phyloP scores from a whole-genome alignment of 37 sponge, comb jelly and placozoan species.

The Corticium candelabrum region DNA sequence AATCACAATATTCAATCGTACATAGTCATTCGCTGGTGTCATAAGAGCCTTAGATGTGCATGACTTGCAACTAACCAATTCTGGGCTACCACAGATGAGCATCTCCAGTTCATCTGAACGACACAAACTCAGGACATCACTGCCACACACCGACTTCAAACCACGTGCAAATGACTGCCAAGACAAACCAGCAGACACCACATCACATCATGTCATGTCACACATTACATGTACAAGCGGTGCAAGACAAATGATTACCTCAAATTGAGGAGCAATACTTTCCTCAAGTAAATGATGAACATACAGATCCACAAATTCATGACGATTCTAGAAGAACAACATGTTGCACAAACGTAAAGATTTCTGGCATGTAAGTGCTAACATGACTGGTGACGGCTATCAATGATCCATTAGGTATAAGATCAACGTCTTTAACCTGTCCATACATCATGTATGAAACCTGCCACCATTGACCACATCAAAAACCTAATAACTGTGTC shows the following conservation, averaged over 20 bases:
- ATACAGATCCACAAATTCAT: conserved; percentile 7
- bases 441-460: conserved; percentile 7
- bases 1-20: not conserved
- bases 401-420: conserved; percentile 2
- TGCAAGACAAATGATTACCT: not conserved
- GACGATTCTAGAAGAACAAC: conserved; percentile 3
- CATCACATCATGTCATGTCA: no score
- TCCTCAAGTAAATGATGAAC: conserved; percentile 9
- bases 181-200: no score
- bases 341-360: not conserved
- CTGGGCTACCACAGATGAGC: conserved; percentile 6
- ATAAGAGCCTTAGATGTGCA: not conserved
- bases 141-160: not conserved
- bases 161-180: not conserved
- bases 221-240: no score
- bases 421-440: not conserved
- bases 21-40: no score
- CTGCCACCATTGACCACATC: no score
- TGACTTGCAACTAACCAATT: conserved; percentile 7
- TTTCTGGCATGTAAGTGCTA: not conserved
- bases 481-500: not conserved
- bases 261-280: conserved; percentile 5
- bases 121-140: not conserved
- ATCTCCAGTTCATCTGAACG: conserved; percentile 6
- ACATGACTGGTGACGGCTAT: not conserved